Base-by-base conservation (phyloP, 2,113 vertebrate genomes). In the Forbesichthys papilliferus region DNA sequence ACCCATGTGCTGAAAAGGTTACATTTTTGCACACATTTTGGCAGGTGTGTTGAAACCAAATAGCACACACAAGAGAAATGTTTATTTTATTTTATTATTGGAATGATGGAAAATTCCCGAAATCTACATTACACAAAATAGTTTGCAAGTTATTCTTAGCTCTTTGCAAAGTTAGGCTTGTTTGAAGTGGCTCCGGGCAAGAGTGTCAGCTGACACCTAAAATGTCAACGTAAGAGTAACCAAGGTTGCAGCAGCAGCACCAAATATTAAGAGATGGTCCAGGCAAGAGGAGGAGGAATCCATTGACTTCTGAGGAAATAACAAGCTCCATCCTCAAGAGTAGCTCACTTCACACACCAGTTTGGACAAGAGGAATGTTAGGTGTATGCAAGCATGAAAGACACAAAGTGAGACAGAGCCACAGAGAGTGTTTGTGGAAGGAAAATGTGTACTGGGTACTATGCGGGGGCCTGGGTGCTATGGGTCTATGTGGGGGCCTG, bases 221-320 rank as follows among this genome's bases (percentile, higher is more conserved):
- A 34, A n/a, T 6, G 54, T 60, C 48, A 49, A 65, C 14, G n/a
- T 14, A 57, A 74, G 51, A 9, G 1, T 46, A 53, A 62, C 66
- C 58, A 18, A 61, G 7, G 3, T 42, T 3, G 53, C 18, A 7
- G 52, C 52, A 54, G 13, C 52, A 54, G 13, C 77, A 63, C 55
- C 36, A 68, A 73, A 80, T n/a, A 46, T 57, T 66, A 79, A 64
- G 63, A 64, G 71, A 84, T 75, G 42, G 60, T 77, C 74, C 81
- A 66, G 55, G 52, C 72, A 18, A 27, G 11, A 73, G 65, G 1
- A n/a, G 36, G 13, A 54, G 42, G 63, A 74, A 51, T 74, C 61
- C 68, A 78, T 68, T 68, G 68, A 77, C 76, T 85, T 85, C 78
- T 80, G 81, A 80, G 86, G 78, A 83, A 82, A 77, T 83, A 65